Conservation (phyloP, 2,888 invertebrate genomes). For the Drosophila lacicola region DNA sequence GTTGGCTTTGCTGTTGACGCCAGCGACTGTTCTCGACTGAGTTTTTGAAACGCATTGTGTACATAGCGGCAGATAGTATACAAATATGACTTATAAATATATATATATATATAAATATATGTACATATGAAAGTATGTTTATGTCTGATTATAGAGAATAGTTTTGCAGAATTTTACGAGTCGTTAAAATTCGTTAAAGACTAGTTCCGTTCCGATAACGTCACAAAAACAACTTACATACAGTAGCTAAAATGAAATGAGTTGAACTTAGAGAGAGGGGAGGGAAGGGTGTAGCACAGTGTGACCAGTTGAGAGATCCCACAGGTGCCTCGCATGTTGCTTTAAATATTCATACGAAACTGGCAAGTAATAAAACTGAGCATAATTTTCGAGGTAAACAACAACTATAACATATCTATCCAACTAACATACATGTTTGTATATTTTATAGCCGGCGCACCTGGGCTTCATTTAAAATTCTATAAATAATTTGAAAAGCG, state of each 20-base stretch:
- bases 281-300: constrained; percentile 5
- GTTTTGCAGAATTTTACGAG: neutral
- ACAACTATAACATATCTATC: constrained; percentile 30
- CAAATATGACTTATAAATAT: neutral
- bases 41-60: constrained; percentile 19
- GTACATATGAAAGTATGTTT: neutral
- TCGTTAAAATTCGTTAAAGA: neutral
- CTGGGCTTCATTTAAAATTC: constrained; percentile 72
- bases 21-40: constrained; percentile 10
- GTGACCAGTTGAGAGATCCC: constrained; percentile 46
- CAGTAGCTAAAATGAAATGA: neutral
- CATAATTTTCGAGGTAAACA: constrained; percentile 59
- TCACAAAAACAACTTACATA: neutral
- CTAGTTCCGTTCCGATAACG: constrained; percentile 2
- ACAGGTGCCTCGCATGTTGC: constrained; percentile 57
- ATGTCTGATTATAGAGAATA: neutral
- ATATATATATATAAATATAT: neutral
- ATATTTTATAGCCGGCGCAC: constrained; percentile 31
- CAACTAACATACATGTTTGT: neutral
- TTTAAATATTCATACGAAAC: constrained; percentile 67
- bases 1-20: constrained; percentile 26
- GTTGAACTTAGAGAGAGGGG: neutral
- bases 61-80: neutral
- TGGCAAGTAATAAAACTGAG: constrained; percentile 65
- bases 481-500: constrained; percentile 78